Evolutionary conservation across 2,888 invertebrate genomes (phyloP).

Genomic region (Helobdella robusta): DNA sequence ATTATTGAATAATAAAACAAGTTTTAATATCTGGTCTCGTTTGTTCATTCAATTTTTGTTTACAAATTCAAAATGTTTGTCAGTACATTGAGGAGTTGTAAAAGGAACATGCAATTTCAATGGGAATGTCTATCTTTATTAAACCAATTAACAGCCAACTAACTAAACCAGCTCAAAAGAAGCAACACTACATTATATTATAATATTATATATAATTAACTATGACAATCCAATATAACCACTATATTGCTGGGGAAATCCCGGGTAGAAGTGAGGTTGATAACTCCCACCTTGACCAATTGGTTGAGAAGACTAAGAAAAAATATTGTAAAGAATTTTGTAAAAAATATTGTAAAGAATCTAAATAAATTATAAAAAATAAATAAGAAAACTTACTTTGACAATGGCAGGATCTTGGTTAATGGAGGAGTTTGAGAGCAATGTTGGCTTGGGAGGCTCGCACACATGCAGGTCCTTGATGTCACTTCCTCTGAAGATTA

Average conservation of each 20-base stretch:
- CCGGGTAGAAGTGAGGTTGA: conserved; percentile 2
- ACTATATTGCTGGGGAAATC: background rate
- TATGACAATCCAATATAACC: conserved; percentile 5
- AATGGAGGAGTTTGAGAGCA: conserved; percentile 48
- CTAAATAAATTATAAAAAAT: background rate
- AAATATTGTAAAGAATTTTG: background rate
- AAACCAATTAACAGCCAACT: no score
- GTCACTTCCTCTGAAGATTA: conserved; percentile 91
- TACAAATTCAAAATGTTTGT: no score
- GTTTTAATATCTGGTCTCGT: no score
- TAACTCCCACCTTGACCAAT: background rate
- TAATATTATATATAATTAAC: background rate
- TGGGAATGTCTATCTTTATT: no score
- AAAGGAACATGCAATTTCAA: no score
- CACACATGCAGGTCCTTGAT: conserved; percentile 94
- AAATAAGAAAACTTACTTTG: conserved; percentile 55
- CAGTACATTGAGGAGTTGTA: no score
- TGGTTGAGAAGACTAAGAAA: conserved; percentile 2
- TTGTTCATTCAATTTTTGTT: no score
- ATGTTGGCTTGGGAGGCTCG: conserved; percentile 56
- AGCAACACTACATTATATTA: background rate
- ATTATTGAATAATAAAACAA: no score
- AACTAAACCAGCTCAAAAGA: no score
- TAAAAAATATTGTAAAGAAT: background rate
- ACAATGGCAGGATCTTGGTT: conserved; percentile 92